Evolutionary conservation across 1,140 invertebrate species (phyloP), one percentile per base, ranked within the genome.

Genomic region (Latrodectus geometricus): DNA sequence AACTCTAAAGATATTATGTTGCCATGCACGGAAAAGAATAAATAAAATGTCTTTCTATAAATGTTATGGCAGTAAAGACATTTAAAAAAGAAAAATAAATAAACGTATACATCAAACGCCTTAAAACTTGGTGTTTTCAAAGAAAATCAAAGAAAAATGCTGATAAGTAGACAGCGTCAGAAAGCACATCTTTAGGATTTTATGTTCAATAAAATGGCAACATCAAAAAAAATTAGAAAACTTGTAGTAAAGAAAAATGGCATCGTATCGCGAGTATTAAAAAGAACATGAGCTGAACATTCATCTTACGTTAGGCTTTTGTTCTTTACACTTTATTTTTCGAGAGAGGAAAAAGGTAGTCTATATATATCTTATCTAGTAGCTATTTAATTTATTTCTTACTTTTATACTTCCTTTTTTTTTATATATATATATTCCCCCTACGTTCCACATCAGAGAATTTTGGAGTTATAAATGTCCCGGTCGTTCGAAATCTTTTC

Each of bases 381-480:
- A 83, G 80, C 80, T 74, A 73, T 83, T 83, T 83, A 83, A 83
- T 83, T 82, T 82, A 82, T 82, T 82, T 83, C 65, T 74, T 83
- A 23, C 74, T 83, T 83, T 74, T 83, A 74, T 83, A 35, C 35
- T 35, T 35, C 35, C 35, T 35, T 35, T 35, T n/a, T n/a, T n/a
- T n/a, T n/a, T n/a, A n/a, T 35, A 35, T 35, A 35, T 35, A 35
- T 35, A 35, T 35, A 35, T 72, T 83, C 74, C 80, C 70, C 80
- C 35, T 17, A 74, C 79, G 68, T 50, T 23, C n/a, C 66, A 66
- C 61, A 23, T 66, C 76, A 61, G 76, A 68, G 72, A 61, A 48
- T 83, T 83, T 54, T 52, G 15, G 80, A 82, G 80, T 83, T 83
- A 74, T 83, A 83, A 83, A 83, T 83, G 80, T 83, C 70, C 80